Evolutionary conservation across 2,113 vertebrate genomes (phyloP).

Genomic region (Antidorcas marsupialis): DNA sequence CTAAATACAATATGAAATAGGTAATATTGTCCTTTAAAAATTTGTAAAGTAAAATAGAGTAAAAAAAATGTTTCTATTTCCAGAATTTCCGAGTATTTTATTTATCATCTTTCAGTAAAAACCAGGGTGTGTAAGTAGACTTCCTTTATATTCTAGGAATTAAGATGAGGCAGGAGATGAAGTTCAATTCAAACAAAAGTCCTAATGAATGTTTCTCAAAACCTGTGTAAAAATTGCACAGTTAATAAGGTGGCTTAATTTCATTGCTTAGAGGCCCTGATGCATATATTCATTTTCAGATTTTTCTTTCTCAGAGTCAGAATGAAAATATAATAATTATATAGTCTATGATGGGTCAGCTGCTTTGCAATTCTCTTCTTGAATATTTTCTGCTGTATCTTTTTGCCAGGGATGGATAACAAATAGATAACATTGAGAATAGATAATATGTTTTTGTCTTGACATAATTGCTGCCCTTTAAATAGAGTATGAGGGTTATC

Average conservation of each 20-base stretch:
- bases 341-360: conserved; percentile 54
- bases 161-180: conserved; percentile 28
- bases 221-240: conserved; percentile 54
- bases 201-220: conserved; percentile 44
- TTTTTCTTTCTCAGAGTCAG: conserved; percentile 56
- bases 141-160: conserved; percentile 45
- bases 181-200: conserved; percentile 54
- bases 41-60: no score
- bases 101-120: conserved; percentile 4
- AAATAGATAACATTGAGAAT: not conserved
- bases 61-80: not conserved
- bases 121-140: not conserved
- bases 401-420: not conserved
- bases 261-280: conserved; percentile 27
- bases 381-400: conserved; percentile 22
- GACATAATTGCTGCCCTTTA: not conserved
- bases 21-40: not conserved
- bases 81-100: not conserved
- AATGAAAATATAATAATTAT: conserved; percentile 70
- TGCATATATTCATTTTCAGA: conserved; percentile 70
- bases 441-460: conserved; percentile 5
- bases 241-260: conserved; percentile 71
- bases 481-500: not conserved
- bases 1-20: not conserved
- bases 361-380: conserved; percentile 55